Conservation (phyloP, 2,113 vertebrate species). For the Neofelis nebulosa region DNA sequence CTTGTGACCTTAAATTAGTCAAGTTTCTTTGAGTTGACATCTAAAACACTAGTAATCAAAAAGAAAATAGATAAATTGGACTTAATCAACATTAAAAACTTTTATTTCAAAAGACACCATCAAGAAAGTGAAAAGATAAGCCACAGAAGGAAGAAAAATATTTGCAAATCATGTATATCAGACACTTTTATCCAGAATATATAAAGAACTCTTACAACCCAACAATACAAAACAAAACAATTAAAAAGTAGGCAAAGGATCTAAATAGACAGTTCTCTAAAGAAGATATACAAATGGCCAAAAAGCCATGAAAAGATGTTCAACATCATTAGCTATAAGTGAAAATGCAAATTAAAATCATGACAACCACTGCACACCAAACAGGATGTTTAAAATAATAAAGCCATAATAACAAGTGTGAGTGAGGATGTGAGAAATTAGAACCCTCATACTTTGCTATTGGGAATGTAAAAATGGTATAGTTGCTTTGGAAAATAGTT, state of each 20-base stretch:
- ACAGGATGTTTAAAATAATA: not conserved
- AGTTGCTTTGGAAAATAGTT: not conserved
- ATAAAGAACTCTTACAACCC: not conserved
- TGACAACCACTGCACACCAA: not conserved
- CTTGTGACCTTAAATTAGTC: not conserved
- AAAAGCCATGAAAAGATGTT: not conserved
- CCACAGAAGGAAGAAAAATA: not conserved
- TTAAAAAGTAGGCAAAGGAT: not conserved
- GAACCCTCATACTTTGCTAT: not conserved
- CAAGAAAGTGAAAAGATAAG: conserved; percentile 22
- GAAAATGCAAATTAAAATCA: conserved; percentile 46
- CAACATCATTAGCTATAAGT: not conserved
- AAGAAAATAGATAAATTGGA: not conserved
- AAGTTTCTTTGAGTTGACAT: not conserved
- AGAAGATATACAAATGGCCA: conserved; percentile 10
- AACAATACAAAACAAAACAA: conserved; percentile 41
- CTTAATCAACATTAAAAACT: not conserved
- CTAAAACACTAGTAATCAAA: not conserved
- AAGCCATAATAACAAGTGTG: not conserved
- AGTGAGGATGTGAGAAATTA: not conserved
- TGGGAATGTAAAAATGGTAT: not conserved
- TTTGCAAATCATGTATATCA: not conserved
- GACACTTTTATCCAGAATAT: not conserved
- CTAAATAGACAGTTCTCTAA: conserved; percentile 6
- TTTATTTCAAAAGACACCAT: not conserved